phyloP scores from a whole-genome alignment of 2,797 vertebrate species.

The Poecilia wingei region DNA sequence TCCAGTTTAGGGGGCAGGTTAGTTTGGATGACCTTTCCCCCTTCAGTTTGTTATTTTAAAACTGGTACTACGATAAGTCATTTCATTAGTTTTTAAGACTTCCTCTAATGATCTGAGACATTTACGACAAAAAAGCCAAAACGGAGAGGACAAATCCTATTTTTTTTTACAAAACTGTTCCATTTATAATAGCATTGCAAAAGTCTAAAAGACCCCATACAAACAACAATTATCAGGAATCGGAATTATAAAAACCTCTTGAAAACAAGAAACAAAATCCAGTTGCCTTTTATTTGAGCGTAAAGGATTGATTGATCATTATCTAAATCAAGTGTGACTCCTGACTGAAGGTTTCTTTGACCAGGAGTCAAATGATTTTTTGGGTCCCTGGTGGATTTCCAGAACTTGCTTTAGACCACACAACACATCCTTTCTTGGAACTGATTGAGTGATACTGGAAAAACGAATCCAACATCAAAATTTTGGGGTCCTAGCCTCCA shows the following conservation, averaged over 20 bases:
- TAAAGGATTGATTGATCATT: not conserved
- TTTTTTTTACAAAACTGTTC: not conserved
- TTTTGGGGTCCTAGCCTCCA: not conserved
- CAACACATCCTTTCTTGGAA: not conserved
- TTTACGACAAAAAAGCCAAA: not conserved
- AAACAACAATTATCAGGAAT: not conserved
- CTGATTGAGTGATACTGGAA: not conserved
- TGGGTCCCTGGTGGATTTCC: not conserved
- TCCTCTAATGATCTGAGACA: not conserved
- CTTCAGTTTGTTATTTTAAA: not conserved
- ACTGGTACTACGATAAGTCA: not conserved
- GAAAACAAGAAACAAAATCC: not conserved
- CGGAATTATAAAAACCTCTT: not conserved
- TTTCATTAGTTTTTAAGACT: not conserved
- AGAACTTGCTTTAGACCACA: not conserved
- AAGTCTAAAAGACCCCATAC: not conserved
- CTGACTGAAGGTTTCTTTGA: not conserved
- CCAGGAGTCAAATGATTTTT: not conserved
- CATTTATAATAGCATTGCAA: not conserved
- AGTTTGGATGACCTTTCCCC: not conserved
- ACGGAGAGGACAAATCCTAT: not conserved
- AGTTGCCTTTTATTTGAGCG: not conserved
- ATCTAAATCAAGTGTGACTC: not conserved
- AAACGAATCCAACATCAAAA: not conserved
- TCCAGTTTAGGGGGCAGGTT: not conserved